A percentile compares a stretch with the other conserved stretches of the same genome.
Evolutionary conservation across 2,113 vertebrate genomes (phyloP).

Genomic region (Copsychus sechellarum): DNA sequence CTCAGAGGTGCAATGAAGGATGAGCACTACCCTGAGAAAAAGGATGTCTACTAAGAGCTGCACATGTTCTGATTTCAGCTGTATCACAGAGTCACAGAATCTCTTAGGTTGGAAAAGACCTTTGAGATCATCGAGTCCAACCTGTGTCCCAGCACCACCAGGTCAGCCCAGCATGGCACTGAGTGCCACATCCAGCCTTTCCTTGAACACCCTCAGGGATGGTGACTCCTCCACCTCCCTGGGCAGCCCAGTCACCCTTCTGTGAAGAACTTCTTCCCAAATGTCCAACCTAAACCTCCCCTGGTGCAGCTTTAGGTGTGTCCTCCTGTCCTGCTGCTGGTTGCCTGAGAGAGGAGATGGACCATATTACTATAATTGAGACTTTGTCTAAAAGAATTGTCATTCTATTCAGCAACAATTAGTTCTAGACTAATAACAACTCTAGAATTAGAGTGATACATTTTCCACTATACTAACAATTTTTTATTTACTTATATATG

Average conservation of each 20-base stretch:
- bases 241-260: background rate
- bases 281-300: background rate
- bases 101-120: fast-evolving
- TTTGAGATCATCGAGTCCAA: background rate
- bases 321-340: background rate
- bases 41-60: background rate
- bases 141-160: background rate
- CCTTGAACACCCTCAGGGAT: background rate
- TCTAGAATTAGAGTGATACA: background rate
- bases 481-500: background rate
- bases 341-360: background rate
- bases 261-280: background rate
- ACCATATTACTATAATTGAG: background rate
- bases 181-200: background rate
- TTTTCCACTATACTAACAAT: background rate
- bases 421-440: background rate
- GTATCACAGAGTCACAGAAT: background rate
- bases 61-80: background rate
- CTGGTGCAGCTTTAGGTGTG: fast-evolving
- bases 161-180: background rate
- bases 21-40: background rate
- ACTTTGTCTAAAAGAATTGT: background rate
- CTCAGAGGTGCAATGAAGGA: background rate
- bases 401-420: background rate
- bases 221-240: background rate